Evolutionary conservation across 2,888 invertebrate genomes (phyloP).

Genomic region (Synanthedon tipuliformis): DNA sequence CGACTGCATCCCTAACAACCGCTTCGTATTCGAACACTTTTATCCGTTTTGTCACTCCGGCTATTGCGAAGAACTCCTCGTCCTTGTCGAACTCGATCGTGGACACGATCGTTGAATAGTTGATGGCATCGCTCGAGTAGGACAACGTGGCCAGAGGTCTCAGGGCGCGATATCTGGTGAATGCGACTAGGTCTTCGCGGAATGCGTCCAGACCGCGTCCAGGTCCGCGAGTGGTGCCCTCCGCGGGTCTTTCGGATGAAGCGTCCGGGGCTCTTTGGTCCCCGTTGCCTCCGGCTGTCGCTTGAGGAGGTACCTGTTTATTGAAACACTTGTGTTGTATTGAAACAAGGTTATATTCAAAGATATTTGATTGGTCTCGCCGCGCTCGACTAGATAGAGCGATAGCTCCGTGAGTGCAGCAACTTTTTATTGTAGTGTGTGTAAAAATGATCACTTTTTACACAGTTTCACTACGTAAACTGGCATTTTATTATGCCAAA

Average conservation of each 20-base stretch:
- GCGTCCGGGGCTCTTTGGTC: constrained; percentile 25
- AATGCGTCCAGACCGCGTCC: constrained; percentile 77
- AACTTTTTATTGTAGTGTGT: too few relatives aligned
- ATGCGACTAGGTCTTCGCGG: constrained; percentile 86
- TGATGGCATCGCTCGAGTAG: constrained; percentile 90
- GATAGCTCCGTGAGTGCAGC: too few relatives aligned
- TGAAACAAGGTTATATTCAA: too few relatives aligned
- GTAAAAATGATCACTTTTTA: too few relatives aligned
- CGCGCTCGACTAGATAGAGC: too few relatives aligned
- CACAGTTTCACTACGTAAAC: too few relatives aligned
- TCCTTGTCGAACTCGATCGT: constrained; percentile 97
- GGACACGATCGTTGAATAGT: constrained; percentile 86
- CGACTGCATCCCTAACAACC: constrained; percentile 86
- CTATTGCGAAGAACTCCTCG: constrained; percentile 94
- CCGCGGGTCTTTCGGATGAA: constrained; percentile 10
- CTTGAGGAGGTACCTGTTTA: not conserved
- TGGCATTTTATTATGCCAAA: too few relatives aligned
- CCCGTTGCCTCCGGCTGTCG: constrained; percentile 4
- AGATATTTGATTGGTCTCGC: too few relatives aligned
- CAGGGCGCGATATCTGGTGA: constrained; percentile 83
- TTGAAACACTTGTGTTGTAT: too few relatives aligned
- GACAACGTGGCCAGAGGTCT: constrained; percentile 87
- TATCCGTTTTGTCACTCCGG: constrained; percentile 93
- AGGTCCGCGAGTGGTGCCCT: constrained; percentile 16
- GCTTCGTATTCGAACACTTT: constrained; percentile 91